Conservation (phyloP, 2,888 invertebrate genomes). For the Chloroclysta siterata region DNA sequence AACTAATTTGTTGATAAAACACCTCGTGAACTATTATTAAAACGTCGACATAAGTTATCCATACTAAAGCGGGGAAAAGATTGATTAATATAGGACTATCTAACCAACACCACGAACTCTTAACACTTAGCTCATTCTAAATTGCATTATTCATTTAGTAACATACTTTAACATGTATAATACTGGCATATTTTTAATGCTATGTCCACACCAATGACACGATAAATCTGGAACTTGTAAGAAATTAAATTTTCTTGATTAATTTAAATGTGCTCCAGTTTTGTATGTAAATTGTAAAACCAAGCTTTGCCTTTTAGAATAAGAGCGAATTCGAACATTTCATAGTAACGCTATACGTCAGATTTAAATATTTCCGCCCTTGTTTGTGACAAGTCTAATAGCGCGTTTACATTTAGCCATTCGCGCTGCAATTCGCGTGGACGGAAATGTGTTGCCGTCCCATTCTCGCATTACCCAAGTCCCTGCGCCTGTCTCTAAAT, state of each 20-base stretch:
- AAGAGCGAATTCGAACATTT: no score
- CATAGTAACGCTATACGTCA: no score
- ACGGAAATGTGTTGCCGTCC: no score
- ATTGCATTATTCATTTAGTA: conserved; percentile 57
- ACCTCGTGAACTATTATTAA: conserved; percentile 37
- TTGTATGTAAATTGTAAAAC: background rate
- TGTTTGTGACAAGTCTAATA: no score
- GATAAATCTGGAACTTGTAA: background rate
- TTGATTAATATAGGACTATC: conserved; percentile 62
- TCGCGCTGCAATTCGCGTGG: no score
- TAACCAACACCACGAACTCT: conserved; percentile 57
- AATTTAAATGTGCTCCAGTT: no score
- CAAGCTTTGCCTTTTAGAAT: background rate
- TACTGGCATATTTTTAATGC: conserved; percentile 63
- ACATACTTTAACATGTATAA: conserved; percentile 68
- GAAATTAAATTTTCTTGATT: no score
- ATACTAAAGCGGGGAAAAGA: conserved; percentile 64
- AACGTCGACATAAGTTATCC: conserved; percentile 63
- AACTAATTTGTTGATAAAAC: background rate
- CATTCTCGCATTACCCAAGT: no score
- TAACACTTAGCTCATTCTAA: conserved; percentile 57
- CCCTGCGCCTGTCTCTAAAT: no score
- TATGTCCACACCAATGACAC: conserved; percentile 42
- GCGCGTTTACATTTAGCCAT: no score
- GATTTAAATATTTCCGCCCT: no score